Conservation (phyloP, 2,113 vertebrate species). For the Dermatemys mawii region DNA sequence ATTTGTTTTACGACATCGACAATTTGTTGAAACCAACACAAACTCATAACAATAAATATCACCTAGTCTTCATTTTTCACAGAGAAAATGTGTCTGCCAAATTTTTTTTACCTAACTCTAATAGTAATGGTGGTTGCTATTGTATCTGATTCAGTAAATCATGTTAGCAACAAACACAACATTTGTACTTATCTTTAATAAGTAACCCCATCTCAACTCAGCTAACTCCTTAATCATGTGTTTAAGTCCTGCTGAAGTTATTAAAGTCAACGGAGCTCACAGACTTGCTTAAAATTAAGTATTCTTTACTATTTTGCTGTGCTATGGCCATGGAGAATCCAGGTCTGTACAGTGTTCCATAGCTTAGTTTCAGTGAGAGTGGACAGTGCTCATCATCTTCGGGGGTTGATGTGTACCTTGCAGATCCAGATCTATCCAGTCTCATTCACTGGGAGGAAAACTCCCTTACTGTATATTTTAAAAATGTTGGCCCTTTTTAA, state of each 20-base stretch:
- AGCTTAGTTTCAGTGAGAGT: not conserved
- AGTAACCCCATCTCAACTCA: not conserved
- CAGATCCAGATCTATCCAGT: not conserved
- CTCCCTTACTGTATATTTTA: not conserved
- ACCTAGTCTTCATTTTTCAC: not conserved
- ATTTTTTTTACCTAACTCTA: too few species aligned
- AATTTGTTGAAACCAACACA: not conserved
- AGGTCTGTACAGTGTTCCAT: not conserved
- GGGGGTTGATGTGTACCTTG: not conserved
- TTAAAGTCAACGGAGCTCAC: not conserved
- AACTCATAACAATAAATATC: not conserved
- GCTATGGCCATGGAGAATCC: not conserved
- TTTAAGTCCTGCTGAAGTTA: not conserved
- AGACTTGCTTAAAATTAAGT: not conserved
- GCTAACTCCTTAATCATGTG: rapidly evolving
- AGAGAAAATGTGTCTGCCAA: not conserved
- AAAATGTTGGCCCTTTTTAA: not conserved
- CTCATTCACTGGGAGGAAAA: not conserved
- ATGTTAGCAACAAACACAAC: not conserved
- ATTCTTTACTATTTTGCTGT: not conserved
- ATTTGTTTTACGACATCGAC: not conserved
- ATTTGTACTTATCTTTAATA: not conserved
- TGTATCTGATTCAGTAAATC: not conserved
- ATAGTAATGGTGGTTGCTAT: not conserved
- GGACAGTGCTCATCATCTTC: not conserved